Percentiles rank a stretch among this genome's conserved stretches.
Conservation (phyloP, 2,113 vertebrate genomes). For the Gopherus flavomarginatus region DNA sequence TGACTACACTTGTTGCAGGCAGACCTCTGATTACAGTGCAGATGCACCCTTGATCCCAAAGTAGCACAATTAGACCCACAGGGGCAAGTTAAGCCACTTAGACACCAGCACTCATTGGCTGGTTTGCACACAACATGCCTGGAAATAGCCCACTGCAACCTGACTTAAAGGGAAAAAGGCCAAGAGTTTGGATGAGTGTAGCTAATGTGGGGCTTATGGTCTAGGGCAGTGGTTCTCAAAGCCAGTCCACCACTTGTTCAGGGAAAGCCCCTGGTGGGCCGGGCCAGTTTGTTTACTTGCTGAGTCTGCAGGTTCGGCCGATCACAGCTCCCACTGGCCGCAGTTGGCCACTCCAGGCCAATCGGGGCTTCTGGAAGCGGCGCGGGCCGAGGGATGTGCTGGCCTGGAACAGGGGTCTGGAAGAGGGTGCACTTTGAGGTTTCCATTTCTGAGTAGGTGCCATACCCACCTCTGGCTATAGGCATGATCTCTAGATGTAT, state of each 20-base stretch:
- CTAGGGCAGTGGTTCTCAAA: too few species aligned
- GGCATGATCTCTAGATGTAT: neutral
- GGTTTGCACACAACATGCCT: neutral
- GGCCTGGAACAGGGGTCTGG: neutral
- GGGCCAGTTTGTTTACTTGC: too few species aligned
- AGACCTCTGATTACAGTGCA: neutral
- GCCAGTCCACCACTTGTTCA: too few species aligned
- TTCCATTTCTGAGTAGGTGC: neutral
- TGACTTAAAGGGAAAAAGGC: neutral
- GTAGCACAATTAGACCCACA: neutral
- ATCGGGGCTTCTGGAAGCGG: too few species aligned
- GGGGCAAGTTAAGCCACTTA: fast-evolving
- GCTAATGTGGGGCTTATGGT: neutral
- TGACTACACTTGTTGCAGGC: neutral
- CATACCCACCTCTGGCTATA: neutral
- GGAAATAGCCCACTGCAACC: neutral
- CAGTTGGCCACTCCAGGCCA: too few species aligned
- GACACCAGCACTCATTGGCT: fast-evolving
- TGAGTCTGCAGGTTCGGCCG: too few species aligned
- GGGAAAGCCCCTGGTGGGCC: too few species aligned
- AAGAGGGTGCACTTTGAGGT: neutral
- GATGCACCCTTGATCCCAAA: neutral
- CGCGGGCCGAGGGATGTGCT: too few species aligned
- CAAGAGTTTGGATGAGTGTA: neutral
- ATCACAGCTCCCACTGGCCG: too few species aligned